Conservation (phyloP, 2,888 invertebrate genomes). For the Platerodrilus igneus region DNA sequence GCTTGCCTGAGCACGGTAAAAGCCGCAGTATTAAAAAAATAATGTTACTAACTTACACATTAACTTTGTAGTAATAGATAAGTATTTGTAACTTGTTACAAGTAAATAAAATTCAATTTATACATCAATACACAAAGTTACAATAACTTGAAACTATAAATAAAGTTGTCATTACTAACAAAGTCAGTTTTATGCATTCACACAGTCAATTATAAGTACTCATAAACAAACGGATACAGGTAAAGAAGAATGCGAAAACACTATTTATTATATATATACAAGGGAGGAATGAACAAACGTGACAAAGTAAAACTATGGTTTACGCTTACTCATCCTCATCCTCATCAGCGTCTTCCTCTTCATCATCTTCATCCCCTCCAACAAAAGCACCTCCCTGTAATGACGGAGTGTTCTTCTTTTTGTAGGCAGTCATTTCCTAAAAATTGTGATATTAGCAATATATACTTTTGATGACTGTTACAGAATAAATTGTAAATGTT, state of each 20-base stretch:
- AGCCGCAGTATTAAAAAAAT: constrained; percentile 22
- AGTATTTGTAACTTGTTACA: too few species aligned
- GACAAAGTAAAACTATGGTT: constrained; percentile 32
- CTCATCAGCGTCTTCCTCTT: constrained; percentile 63
- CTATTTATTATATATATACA: constrained; percentile 45
- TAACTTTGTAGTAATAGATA: too few species aligned
- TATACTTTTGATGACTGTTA: too few species aligned
- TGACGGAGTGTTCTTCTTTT: constrained; percentile 59
- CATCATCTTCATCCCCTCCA: constrained; percentile 57
- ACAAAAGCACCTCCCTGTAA: constrained; percentile 51
- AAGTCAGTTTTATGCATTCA: too few species aligned
- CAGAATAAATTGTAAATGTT: too few species aligned
- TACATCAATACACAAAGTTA: too few species aligned
- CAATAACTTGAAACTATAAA: too few species aligned
- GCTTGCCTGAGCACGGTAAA: constrained; percentile 32
- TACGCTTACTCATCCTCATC: constrained; percentile 49
- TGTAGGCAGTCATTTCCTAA: constrained; percentile 87
- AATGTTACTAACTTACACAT: constrained; percentile 19
- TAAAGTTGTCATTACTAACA: too few species aligned
- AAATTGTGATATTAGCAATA: too few species aligned
- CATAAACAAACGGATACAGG: constrained; percentile 40
- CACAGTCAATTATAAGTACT: constrained; percentile 44
- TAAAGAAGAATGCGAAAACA: constrained; percentile 41
- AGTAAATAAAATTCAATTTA: too few species aligned
- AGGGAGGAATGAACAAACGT: constrained; percentile 45